Conservation (phyloP, 2,113 vertebrate species). For the Miniopterus natalensis region DNA sequence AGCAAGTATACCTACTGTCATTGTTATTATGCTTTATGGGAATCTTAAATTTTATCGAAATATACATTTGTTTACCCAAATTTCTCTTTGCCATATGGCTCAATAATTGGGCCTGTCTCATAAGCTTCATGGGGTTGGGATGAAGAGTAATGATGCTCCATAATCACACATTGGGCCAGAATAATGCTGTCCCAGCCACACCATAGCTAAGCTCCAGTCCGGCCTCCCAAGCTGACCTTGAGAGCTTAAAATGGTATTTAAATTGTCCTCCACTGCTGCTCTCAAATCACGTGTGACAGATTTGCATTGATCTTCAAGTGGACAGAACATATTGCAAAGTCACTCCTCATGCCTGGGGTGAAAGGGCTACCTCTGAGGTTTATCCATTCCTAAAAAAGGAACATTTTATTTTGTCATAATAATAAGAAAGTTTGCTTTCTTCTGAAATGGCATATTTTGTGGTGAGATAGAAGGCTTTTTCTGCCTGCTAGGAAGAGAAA, state of each 20-base stretch:
- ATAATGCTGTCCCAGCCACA: neutral
- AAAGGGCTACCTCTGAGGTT: neutral
- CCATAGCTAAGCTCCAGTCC: too few species aligned
- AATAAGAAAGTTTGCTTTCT: neutral
- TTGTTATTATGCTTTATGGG: slow-evolving; percentile 79
- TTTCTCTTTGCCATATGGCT: slow-evolving; percentile 62
- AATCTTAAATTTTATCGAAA: slow-evolving; percentile 52
- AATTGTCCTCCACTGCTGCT: neutral
- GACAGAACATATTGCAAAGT: neutral
- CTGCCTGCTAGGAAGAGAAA: neutral
- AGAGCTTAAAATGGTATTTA: neutral
- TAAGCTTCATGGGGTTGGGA: neutral
- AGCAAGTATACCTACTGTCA: slow-evolving; percentile 45
- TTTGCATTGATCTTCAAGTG: neutral
- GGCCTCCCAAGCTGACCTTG: neutral
- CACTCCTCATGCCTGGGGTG: neutral
- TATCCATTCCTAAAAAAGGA: neutral
- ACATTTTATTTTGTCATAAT: neutral
- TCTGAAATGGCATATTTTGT: neutral
- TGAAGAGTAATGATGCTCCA: neutral
- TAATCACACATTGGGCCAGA: neutral
- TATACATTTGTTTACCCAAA: slow-evolving; percentile 62
- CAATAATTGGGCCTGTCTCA: slow-evolving; percentile 32
- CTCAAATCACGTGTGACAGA: neutral
- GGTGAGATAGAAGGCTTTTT: neutral